Evolutionary conservation across 2,797 vertebrate genomes (phyloP).

Genomic region (Acrossocheilus wenchowensis): DNA sequence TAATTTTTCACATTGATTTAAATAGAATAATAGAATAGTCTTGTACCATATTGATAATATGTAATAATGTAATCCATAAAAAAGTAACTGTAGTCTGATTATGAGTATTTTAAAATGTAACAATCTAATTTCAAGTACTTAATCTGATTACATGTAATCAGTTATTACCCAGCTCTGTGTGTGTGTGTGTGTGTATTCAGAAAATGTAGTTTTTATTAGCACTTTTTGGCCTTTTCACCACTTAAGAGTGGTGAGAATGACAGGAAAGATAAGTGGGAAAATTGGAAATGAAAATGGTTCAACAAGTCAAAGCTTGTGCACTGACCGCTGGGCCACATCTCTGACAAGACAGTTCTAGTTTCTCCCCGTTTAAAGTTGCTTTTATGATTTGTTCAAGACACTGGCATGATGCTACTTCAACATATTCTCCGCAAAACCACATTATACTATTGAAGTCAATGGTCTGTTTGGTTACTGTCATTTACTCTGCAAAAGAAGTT

Average conservation of each 20-base stretch:
- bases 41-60: too few relatives aligned
- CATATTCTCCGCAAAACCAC: background rate
- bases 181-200: too few relatives aligned
- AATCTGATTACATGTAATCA: too few relatives aligned
- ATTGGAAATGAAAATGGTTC: background rate
- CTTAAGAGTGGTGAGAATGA: background rate
- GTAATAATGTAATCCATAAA: too few relatives aligned
- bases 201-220: background rate
- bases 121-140: too few relatives aligned
- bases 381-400: background rate
- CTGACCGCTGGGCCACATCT: background rate
- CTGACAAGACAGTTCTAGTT: background rate
- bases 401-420: background rate
- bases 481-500: background rate
- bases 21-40: too few relatives aligned
- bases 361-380: background rate
- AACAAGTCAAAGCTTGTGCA: background rate
- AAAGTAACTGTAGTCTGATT: too few relatives aligned
- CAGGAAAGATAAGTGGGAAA: background rate
- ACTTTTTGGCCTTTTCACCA: background rate
- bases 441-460: background rate
- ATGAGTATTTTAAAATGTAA: too few relatives aligned
- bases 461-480: background rate
- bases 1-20: too few relatives aligned
- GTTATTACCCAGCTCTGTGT: too few relatives aligned